A percentile compares a stretch with the other conserved stretches of the same genome.
phyloP scores from a whole-genome alignment of 2,888 invertebrate genomes.

The Leucophora obtusa region DNA sequence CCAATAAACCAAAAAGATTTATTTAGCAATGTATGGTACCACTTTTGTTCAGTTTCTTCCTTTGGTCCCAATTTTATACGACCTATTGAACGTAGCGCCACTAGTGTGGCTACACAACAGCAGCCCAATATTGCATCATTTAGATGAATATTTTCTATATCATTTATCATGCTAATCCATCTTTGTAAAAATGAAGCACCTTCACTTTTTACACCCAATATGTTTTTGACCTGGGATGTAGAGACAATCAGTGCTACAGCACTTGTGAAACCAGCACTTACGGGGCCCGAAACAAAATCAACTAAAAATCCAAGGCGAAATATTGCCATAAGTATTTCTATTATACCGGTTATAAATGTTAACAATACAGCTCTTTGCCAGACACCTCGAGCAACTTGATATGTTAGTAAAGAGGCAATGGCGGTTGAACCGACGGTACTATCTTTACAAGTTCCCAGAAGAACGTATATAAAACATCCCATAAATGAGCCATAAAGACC shows the following conservation, averaged over 20 bases:
- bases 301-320: slow-evolving; percentile 91
- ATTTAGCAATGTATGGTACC: slow-evolving; percentile 81
- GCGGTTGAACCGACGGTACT: slow-evolving; percentile 96
- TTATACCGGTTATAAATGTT: slow-evolving; percentile 86
- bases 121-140: slow-evolving; percentile 89
- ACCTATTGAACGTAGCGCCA: slow-evolving; percentile 86
- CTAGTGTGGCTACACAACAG: slow-evolving; percentile 85
- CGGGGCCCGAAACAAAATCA: slow-evolving; percentile 94
- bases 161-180: slow-evolving; percentile 85
- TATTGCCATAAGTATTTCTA: slow-evolving; percentile 89
- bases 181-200: slow-evolving; percentile 89
- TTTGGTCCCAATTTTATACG: slow-evolving; percentile 82
- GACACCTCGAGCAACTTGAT: slow-evolving; percentile 84
- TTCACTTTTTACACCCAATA: slow-evolving; percentile 85
- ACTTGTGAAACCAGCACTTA: slow-evolving; percentile 92
- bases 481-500: slow-evolving; percentile 95
- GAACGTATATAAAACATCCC: slow-evolving; percentile 92
- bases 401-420: slow-evolving; percentile 92
- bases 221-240: slow-evolving; percentile 90
- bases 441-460: slow-evolving; percentile 94
- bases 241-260: slow-evolving; percentile 93
- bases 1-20: slow-evolving; percentile 86
- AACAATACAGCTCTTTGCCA: slow-evolving; percentile 86
- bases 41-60: slow-evolving; percentile 74
- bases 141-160: slow-evolving; percentile 83